Conservation (phyloP, 2,797 vertebrate genomes). For the Labeo calbasu region DNA sequence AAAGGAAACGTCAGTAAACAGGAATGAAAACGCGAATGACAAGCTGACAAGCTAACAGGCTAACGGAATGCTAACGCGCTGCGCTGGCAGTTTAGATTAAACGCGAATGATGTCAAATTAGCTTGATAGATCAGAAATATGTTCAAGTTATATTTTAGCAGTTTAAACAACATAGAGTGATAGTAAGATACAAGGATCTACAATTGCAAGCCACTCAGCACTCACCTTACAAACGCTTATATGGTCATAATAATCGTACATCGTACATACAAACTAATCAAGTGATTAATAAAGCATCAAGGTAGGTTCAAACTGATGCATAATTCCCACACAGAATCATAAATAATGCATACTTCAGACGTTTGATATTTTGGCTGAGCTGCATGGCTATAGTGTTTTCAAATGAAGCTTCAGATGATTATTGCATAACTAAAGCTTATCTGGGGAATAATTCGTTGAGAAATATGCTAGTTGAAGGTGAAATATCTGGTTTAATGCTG, state of each 20-base stretch:
- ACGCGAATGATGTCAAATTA: too few relatives aligned
- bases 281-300: conserved; percentile 49
- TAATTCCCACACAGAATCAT: conserved; percentile 34
- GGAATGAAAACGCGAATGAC: too few relatives aligned
- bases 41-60: too few relatives aligned
- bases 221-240: neutral
- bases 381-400: conserved; percentile 37
- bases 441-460: conserved; percentile 1
- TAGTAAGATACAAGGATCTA: too few relatives aligned
- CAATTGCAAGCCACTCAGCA: too few relatives aligned
- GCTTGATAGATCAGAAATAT: too few relatives aligned
- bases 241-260: conserved; percentile 25
- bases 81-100: too few relatives aligned
- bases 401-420: conserved; percentile 34
- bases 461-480: conserved; percentile 18
- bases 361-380: conserved; percentile 43
- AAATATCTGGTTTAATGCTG: neutral
- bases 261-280: conserved; percentile 34
- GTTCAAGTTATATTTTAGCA: too few relatives aligned
- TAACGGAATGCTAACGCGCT: too few relatives aligned
- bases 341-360: conserved; percentile 51
- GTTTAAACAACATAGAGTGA: too few relatives aligned
- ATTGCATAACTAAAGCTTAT: conserved; percentile 29
- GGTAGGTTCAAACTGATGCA: conserved; percentile 31
- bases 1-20: too few relatives aligned